Base-by-base conservation (phyloP, 1,140 invertebrate genomes). In the Apis dorsata region DNA sequence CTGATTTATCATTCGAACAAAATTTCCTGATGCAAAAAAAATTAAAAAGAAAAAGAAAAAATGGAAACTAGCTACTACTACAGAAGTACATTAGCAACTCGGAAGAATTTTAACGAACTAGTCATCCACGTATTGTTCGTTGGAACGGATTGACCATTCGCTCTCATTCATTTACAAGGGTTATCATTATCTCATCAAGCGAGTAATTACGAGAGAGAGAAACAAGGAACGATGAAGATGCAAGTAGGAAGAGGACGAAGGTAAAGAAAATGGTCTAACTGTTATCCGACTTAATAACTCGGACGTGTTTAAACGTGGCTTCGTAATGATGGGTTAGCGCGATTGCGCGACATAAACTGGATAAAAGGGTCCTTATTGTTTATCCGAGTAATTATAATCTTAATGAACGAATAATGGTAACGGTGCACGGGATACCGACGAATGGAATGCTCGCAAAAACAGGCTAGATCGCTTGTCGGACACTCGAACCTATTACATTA, bases 181-280 rank as follows among this genome's bases (percentile, higher is more conserved):
- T 72, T 80, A 73, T 80, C 59, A 80, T 80, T 80, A 80, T 73
- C 78, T 80, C 69, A 63, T 80, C 78, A n/a, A 19, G 66, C 68
- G 71, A 73, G 78, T 73, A 80, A 80, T 80, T 80, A 80, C 78
- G 44, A 55, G 68, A 21, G 57, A 53, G n/a, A 49, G 17, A 63
- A 24, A 12, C 2, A 28, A 63, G 62, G 0, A 63, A 57, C 15
- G 15, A 44, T 66, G 15, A 66, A 34, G 19, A 13, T 44, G 34
- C 34, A 44, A 44, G 34, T 44, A 44, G 34, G 12, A 24, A 28
- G 19, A 59, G 28, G 44, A 1, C 3, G 7, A 53, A 5, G 15
- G 12, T 4, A 17, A 49, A n/a, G 44, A 53, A 72, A 63, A 73
- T 71, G 68, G 17, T 71, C 53, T 71, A 62, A 51, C 55, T 34